phyloP scores from a whole-genome alignment of 2,888 invertebrate species.

The Zaprionus lineosus region DNA sequence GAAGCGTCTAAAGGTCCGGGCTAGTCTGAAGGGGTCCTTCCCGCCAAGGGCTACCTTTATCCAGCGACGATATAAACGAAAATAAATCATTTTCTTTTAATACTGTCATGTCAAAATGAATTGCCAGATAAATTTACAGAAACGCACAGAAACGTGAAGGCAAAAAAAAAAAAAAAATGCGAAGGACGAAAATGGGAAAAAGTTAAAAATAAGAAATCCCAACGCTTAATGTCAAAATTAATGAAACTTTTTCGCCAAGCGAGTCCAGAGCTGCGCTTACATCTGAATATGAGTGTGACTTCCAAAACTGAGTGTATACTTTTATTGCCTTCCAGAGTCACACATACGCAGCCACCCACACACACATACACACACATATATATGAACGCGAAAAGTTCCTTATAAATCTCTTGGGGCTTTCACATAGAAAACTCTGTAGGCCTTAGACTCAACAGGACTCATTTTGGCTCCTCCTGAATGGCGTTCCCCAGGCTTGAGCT shows the following conservation, averaged over 20 bases:
- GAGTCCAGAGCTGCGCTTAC: background rate
- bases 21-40: too few relatives aligned
- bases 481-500: slow-evolving; percentile 16
- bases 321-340: slow-evolving; percentile 33
- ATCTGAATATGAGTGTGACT: slow-evolving; percentile 22
- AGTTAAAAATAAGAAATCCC: slow-evolving; percentile 17
- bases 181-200: slow-evolving; percentile 9
- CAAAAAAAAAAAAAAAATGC: slow-evolving; percentile 30
- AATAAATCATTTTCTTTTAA: slow-evolving; percentile 77
- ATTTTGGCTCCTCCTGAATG: slow-evolving; percentile 4
- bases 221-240: slow-evolving; percentile 53
- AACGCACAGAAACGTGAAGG: too few relatives aligned
- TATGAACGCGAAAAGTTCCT: slow-evolving; percentile 39
- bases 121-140: slow-evolving; percentile 60
- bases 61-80: slow-evolving; percentile 14
- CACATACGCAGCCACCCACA: slow-evolving; percentile 9
- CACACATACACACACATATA: slow-evolving; percentile 9
- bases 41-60: slow-evolving; percentile 40
- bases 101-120: slow-evolving; percentile 68
- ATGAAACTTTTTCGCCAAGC: slow-evolving; percentile 48
- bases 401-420: slow-evolving; percentile 65
- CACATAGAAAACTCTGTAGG: slow-evolving; percentile 58
- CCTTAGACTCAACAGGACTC: slow-evolving; percentile 20
- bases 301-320: slow-evolving; percentile 46
- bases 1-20: too few relatives aligned